phyloP scores from a whole-genome alignment of 2,888 invertebrate species.

The Troides helena region DNA sequence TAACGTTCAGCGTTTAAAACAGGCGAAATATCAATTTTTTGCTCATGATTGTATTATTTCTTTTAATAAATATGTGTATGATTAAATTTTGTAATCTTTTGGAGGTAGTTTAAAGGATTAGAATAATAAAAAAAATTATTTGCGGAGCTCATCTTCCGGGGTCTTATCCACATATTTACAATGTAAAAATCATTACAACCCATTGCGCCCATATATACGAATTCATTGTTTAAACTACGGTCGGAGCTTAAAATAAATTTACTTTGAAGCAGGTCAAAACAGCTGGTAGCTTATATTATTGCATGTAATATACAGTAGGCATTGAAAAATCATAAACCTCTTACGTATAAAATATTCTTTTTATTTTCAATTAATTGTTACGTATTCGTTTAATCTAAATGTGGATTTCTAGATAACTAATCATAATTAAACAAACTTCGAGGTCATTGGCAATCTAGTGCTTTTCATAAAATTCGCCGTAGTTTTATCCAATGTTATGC shows the following conservation, averaged over 20 bases:
- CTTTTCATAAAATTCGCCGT: background rate
- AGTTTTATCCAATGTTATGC: background rate
- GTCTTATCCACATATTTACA: constrained; percentile 50
- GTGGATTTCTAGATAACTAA: constrained; percentile 42
- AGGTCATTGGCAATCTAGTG: constrained; percentile 14
- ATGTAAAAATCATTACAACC: constrained; percentile 61
- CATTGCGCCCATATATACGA: constrained; percentile 63
- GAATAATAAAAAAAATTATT: background rate
- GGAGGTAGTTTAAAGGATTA: background rate
- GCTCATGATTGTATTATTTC: too few species aligned
- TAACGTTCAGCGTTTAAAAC: too few species aligned
- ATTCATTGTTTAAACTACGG: constrained; percentile 66
- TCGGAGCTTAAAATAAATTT: constrained; percentile 63
- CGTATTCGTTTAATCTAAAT: constrained; percentile 30
- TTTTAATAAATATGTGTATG: too few species aligned
- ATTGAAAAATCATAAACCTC: constrained; percentile 18
- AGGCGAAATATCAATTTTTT: too few species aligned
- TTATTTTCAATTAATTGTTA: constrained; percentile 9
- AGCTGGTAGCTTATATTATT: constrained; percentile 37
- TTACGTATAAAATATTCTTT: background rate
- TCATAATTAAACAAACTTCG: constrained; percentile 46
- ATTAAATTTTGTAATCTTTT: background rate
- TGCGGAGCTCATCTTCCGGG: background rate
- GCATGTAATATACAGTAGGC: constrained; percentile 13
- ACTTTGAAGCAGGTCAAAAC: constrained; percentile 51